Evolutionary conservation across 2,113 vertebrate genomes (phyloP).

Genomic region (Colistium nudipinnis): DNA sequence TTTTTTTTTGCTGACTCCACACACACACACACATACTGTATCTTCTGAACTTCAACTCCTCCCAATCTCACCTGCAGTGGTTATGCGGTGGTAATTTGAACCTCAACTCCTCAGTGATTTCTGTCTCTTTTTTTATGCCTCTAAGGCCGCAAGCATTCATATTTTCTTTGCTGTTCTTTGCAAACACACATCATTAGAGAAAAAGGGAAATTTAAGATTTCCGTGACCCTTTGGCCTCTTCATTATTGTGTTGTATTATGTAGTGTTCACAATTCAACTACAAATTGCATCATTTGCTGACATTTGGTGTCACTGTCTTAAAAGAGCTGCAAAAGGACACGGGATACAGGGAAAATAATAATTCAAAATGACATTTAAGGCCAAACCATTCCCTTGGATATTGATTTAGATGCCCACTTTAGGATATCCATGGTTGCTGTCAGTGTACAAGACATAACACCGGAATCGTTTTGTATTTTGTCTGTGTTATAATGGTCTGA

Average conservation of each 20-base stretch:
- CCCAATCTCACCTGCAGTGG: not conserved
- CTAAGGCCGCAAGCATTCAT: conserved; percentile 23
- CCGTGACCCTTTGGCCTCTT: too few species aligned
- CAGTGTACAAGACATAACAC: not conserved
- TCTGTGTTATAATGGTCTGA: not conserved
- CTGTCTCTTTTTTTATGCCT: too few species aligned
- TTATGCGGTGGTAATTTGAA: conserved; percentile 33
- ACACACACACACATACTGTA: not conserved
- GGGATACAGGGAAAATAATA: too few species aligned
- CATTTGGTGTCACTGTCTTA: not conserved
- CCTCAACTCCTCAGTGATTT: conserved; percentile 38
- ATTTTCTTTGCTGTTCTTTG: not conserved
- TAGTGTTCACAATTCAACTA: too few species aligned
- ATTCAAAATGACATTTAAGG: not conserved
- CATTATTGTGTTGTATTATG: too few species aligned
- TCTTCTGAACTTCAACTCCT: conserved; percentile 8
- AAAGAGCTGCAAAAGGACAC: not conserved
- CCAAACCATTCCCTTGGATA: not conserved
- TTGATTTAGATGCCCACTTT: not conserved
- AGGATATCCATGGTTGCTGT: not conserved
- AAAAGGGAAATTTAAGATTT: not conserved
- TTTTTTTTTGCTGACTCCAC: too few species aligned
- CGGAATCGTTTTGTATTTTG: not conserved
- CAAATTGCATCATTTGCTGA: not conserved
- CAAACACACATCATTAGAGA: not conserved